Conservation (phyloP, 2,113 vertebrate genomes). For the Rhinichthys klamathensis region DNA sequence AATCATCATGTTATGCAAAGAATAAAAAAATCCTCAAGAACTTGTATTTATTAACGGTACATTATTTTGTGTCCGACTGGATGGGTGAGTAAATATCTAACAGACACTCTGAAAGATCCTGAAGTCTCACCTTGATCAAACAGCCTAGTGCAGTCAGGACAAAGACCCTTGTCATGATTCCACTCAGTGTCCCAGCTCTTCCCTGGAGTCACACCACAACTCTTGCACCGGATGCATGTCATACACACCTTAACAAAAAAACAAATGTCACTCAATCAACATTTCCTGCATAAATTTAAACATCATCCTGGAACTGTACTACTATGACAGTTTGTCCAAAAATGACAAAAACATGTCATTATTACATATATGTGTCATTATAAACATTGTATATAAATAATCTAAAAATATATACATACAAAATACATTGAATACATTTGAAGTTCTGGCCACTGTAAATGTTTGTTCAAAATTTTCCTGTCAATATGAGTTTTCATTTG, state of each 20-base stretch:
- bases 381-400: too few relatives aligned
- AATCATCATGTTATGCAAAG: too few relatives aligned
- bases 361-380: not conserved
- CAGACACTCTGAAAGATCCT: not conserved
- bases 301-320: not conserved
- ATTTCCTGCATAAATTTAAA: not conserved
- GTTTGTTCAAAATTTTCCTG: too few relatives aligned
- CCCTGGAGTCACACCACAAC: slow-evolving; percentile 88
- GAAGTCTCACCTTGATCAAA: slow-evolving; percentile 81
- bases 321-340: not conserved
- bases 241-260: slow-evolving; percentile 81
- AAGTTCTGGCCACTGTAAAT: too few relatives aligned
- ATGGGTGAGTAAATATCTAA: not conserved
- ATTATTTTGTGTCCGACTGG: not conserved
- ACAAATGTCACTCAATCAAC: not conserved
- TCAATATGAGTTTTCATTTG: not conserved
- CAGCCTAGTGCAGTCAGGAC: slow-evolving; percentile 86
- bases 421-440: too few relatives aligned
- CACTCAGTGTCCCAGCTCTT: slow-evolving; percentile 88
- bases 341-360: not conserved
- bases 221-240: slow-evolving; percentile 89
- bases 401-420: too few relatives aligned
- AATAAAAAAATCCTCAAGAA: too few relatives aligned
- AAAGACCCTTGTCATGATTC: slow-evolving; percentile 87
- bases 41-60: too few relatives aligned